These are phyloP conservation scores for Pasiphila rectangulata DNA, from an alignment of 2,888 invertebrate species.

Conservation along the genomic window DNA sequence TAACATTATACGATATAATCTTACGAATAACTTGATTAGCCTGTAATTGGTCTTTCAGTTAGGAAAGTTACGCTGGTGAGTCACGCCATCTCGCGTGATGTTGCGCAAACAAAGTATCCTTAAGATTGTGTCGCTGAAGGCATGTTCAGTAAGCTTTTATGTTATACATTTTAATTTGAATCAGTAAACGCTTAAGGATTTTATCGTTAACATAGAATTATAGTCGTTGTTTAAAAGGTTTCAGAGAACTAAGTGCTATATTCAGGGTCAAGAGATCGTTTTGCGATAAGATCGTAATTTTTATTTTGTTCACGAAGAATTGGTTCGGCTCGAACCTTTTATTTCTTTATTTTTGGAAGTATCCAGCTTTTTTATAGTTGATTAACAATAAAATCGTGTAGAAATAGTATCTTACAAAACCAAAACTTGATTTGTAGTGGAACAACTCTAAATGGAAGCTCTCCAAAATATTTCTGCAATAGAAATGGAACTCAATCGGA, in stretches of 20 bases:
- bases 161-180: conserved; percentile 10
- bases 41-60: conserved; percentile 12
- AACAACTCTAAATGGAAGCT: too few species aligned
- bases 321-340: too few species aligned
- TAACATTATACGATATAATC: conserved; percentile 15
- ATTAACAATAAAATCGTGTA: too few species aligned
- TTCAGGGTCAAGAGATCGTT: too few species aligned
- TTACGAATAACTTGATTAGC: conserved; percentile 18
- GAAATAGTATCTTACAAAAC: not conserved
- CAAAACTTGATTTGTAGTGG: too few species aligned
- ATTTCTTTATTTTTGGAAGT: too few species aligned
- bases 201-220: too few species aligned
- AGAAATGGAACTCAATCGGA: conserved; percentile 10
- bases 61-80: conserved; percentile 30
- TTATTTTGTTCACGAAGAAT: not conserved
- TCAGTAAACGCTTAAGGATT: not conserved
- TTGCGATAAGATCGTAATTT: too few species aligned
- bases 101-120: conserved; percentile 16
- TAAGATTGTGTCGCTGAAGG: not conserved
- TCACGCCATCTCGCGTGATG: conserved; percentile 50
- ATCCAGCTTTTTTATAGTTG: too few species aligned
- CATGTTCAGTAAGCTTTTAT: conserved; percentile 6
- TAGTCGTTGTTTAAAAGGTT: too few species aligned
- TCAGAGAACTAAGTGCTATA: too few species aligned
- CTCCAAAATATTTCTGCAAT: conserved; percentile 4